These are phyloP conservation scores for Nothocercus nigrocapillus DNA, from an alignment of 2,113 vertebrate genomes.

Conservation along the genomic window DNA sequence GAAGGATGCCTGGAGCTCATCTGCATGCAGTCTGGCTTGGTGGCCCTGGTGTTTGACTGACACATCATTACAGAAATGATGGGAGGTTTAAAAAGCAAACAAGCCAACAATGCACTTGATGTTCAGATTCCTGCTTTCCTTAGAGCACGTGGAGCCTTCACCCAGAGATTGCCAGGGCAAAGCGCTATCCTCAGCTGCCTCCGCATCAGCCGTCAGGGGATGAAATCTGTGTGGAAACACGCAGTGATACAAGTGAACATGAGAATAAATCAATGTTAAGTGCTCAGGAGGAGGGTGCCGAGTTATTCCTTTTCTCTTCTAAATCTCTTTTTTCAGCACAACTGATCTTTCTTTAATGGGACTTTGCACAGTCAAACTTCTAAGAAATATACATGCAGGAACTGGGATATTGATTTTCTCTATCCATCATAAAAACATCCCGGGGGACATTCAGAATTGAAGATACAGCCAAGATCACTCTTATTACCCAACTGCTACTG, in stretches of 20 bases:
- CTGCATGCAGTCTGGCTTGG: neutral
- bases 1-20: neutral
- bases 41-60: neutral
- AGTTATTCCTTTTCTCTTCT: neutral
- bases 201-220: constrained; percentile 2
- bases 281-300: neutral
- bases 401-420: neutral
- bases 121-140: neutral
- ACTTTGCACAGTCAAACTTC: neutral
- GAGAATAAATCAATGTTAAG: neutral
- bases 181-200: neutral
- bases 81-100: neutral
- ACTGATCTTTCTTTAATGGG: neutral
- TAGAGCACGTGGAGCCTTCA: neutral
- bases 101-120: neutral
- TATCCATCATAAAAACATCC: neutral
- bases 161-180: neutral
- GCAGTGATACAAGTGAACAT: neutral
- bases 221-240: constrained; percentile 50
- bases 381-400: neutral
- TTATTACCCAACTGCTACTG: neutral
- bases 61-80: neutral
- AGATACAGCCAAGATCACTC: neutral
- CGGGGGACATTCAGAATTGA: neutral
- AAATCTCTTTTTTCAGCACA: neutral